Evolutionary conservation across 2,797 vertebrate species (phyloP).

Genomic region (Pangasius mekongensis): DNA sequence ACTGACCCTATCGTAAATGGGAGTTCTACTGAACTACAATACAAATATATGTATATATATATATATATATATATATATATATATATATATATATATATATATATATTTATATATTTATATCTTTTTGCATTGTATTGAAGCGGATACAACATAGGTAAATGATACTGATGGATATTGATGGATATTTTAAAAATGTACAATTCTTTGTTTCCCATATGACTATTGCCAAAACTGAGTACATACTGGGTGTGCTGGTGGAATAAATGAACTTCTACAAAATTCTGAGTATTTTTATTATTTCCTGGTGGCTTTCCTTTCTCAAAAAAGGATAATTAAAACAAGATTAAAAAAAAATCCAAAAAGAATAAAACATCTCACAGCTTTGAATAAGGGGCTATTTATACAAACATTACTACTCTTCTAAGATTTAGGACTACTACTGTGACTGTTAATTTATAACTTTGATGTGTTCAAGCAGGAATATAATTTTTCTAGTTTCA

Average conservation of each 20-base stretch:
- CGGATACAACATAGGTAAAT: not conserved
- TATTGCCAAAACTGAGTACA: not conserved
- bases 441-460: not conserved
- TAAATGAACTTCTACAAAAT: not conserved
- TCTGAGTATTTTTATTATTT: not conserved
- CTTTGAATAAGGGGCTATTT: slow-evolving; percentile 7
- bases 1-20: slow-evolving; percentile 43
- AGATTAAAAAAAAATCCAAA: not conserved
- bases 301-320: not conserved
- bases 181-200: not conserved
- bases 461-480: not conserved
- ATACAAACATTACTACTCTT: not conserved
- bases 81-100: too few relatives aligned
- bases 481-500: not conserved
- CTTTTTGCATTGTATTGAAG: slow-evolving; percentile 15
- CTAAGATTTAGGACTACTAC: not conserved
- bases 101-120: slow-evolving; percentile 14
- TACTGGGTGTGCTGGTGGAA: not conserved
- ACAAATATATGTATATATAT: not conserved
- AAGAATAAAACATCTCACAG: not conserved
- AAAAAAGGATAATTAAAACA: not conserved
- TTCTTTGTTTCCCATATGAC: not conserved
- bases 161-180: not conserved
- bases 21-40: slow-evolving; percentile 42
- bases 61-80: too few relatives aligned